phyloP scores from a whole-genome alignment of 2,113 vertebrate species.

The Felis chaus region DNA sequence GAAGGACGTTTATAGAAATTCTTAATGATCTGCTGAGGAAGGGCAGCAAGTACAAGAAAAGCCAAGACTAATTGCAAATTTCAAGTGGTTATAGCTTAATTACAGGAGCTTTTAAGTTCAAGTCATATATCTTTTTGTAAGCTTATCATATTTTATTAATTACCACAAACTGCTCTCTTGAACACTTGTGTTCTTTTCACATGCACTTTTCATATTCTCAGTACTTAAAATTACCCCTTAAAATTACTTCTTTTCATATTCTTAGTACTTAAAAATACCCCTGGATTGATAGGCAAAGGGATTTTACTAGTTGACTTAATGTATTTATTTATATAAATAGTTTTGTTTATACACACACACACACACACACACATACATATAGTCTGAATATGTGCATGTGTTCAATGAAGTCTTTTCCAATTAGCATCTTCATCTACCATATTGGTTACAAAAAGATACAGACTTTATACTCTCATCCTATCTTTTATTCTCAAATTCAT shows the following conservation, averaged over 20 bases:
- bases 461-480: not conserved
- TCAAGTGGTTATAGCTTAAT: conserved; percentile 39
- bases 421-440: not conserved
- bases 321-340: not conserved
- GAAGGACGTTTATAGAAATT: not conserved
- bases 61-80: conserved; percentile 5
- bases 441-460: not conserved
- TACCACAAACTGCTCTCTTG: not conserved
- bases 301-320: not conserved
- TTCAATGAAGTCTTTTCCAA: not conserved
- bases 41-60: not conserved
- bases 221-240: not conserved
- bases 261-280: not conserved
- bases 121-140: conserved; percentile 11
- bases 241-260: not conserved
- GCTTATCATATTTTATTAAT: conserved; percentile 29
- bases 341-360: no score
- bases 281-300: not conserved
- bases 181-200: not conserved
- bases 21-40: not conserved
- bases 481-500: not conserved
- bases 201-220: not conserved
- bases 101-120: conserved; percentile 27
- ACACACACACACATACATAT: not conserved
- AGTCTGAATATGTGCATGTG: not conserved